Evolutionary conservation across 2,113 vertebrate genomes (phyloP).

Genomic region (Micromys minutus): DNA sequence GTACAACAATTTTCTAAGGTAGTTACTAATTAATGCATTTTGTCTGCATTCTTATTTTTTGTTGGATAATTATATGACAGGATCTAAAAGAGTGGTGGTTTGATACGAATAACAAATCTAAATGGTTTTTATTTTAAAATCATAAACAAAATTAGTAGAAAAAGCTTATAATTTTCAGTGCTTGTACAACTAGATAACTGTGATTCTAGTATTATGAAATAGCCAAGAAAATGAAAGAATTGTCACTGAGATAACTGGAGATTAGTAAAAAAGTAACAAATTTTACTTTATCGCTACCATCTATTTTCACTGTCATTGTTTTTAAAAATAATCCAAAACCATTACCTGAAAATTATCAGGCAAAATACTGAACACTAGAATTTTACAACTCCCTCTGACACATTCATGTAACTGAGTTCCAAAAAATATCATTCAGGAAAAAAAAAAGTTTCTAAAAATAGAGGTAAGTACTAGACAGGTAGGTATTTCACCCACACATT

Average conservation of each 20-base stretch:
- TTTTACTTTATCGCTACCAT: not conserved
- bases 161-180: not conserved
- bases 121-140: not conserved
- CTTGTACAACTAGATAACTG: not conserved
- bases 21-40: not conserved
- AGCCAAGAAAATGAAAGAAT: not conserved
- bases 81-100: not conserved
- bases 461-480: not conserved
- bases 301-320: not conserved
- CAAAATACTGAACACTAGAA: not conserved
- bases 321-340: not conserved
- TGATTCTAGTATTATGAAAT: not conserved
- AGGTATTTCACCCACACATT: accelerated
- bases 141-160: not conserved
- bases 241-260: not conserved
- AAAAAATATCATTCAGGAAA: not conserved
- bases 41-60: not conserved
- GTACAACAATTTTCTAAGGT: not conserved
- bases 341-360: not conserved
- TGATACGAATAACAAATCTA: conserved; percentile 1
- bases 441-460: not conserved
- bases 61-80: not conserved
- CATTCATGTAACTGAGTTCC: not conserved
- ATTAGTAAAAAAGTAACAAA: not conserved
- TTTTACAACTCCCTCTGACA: not conserved